Evolutionary conservation across 2,888 invertebrate genomes (phyloP), one percentile per base, ranked within the genome.

Genomic region (Xylocampa areola): DNA sequence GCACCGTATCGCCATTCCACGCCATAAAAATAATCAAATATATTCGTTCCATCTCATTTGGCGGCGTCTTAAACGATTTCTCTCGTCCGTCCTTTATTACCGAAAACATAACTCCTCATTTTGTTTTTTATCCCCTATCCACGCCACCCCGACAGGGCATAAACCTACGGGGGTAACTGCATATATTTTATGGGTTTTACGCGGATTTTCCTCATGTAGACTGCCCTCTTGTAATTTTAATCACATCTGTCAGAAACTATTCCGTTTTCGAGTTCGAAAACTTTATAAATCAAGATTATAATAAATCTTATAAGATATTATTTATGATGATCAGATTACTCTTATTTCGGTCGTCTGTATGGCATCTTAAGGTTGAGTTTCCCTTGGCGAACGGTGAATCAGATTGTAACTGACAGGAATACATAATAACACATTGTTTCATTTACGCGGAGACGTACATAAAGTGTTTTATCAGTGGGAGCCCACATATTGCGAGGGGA

Each of bases 41-140:
- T 93, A 93, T 94, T 92, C 91, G 92, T 93, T 93, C 92, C 93
- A 90, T 91, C 93, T 94, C 94, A 94, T 94, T 94, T 94, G 90
- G 88, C 87, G 86, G 87, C 88, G 87, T 92, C 93, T 94, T 94
- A 94, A 94, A 94, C 94, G 94, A 92, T 94, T 94, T 93, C 90
- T 92, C 93, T 93, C 89, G 92, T 93, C 93, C 91, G 87, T 90
- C 91, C 92, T 91, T 93, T 94, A 92, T 93, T 94, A 92, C 93
- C 89, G 87, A 93, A 92, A 93, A 92, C 92, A 94, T 94, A 94
- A 94, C 94, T 94, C 88, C 94, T 94, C 92, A 94, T 94, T 94
- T 92, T 90, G 91, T 92, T 92, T 94, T 94, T 93, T 93, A 92
- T 92, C 92, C 94, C 92, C 92, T 86, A 87, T 89, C 89, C 88